Evolutionary conservation across 2,113 vertebrate genomes (phyloP), one percentile per base, ranked within the genome.

Genomic region (Haliaeetus leucogaster): DNA sequence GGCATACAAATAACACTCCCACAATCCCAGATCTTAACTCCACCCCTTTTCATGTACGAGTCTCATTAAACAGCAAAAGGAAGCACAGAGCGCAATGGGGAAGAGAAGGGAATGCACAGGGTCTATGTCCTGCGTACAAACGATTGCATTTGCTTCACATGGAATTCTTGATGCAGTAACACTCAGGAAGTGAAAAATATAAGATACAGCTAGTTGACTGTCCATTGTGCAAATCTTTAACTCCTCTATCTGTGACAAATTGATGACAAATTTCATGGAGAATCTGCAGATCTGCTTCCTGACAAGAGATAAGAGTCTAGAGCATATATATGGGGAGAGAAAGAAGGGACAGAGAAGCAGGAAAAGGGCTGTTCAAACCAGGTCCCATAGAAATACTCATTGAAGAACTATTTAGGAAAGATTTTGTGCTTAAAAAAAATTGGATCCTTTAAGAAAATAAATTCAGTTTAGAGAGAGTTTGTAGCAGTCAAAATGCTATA

Each of bases 401-500:
- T 81, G 50, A 90, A 92, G 25, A 83, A 36, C 72, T 74, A 78
- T 81, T 86, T 92, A 81, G 50, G 43, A 95, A 92, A 74, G 30
- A 67, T 10, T 42, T 42, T 6, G n/a, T 0, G 0, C 40, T 85
- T 89, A 17, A 94, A 52, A 95, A 84, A 36, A 23, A 32, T 16
- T 48, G 36, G 42, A 66, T 73, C 29, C 23, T 66, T 67, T 83
- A 70, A 70, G 67, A 90, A 90, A 93, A 77, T 42, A 62, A 40
- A 73, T 77, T 65, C 42, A 58, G 25, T 58, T 38, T 92, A 30
- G 18, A 25, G 76, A 89, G 67, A 83, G 53, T 62, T 53, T 90
- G 23, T 36, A 94, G n/a, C 52, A 74, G 42, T 47, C 3, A 12
- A 84, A 94, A 78, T 36, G 17, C 19, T 42, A 34, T 16, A 16